Evolutionary conservation across 2,113 vertebrate species (phyloP).

Genomic region (Geothlypis trichas): DNA sequence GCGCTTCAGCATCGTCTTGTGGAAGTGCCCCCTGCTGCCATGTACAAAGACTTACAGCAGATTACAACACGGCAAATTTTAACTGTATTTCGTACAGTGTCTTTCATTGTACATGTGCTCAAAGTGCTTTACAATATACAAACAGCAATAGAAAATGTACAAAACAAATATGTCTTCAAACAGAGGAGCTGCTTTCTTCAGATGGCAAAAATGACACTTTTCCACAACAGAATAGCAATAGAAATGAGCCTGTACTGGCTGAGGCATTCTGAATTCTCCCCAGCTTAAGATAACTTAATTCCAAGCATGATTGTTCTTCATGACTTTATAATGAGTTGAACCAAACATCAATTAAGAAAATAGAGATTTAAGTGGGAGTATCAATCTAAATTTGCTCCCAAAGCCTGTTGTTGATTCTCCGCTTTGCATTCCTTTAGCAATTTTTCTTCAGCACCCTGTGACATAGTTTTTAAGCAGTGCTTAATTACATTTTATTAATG

Average conservation of each 20-base stretch:
- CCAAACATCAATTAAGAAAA: background rate
- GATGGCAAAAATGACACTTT: constrained; percentile 26
- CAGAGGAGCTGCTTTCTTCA: constrained; percentile 27
- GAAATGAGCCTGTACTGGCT: constrained; percentile 30
- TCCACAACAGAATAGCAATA: background rate
- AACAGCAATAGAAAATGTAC: constrained; percentile 50
- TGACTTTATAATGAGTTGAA: background rate
- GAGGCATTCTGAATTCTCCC: background rate
- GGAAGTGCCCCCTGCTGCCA: constrained; percentile 51
- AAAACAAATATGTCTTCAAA: constrained; percentile 51
- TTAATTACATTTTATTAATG: background rate
- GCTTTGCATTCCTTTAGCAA: background rate
- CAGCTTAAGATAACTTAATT: background rate
- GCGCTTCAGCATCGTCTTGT: background rate
- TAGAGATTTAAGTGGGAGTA: background rate
- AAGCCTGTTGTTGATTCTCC: background rate
- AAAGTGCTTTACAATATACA: constrained; percentile 28
- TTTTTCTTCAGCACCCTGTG: background rate
- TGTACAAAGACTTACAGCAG: constrained; percentile 20
- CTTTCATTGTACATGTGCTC: constrained; percentile 20
- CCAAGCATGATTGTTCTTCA: background rate
- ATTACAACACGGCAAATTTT: background rate
- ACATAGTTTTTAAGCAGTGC: background rate
- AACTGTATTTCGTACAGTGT: background rate
- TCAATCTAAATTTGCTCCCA: background rate